Conservation (phyloP, 1,140 invertebrate genomes). For the Micrasema minimum region DNA sequence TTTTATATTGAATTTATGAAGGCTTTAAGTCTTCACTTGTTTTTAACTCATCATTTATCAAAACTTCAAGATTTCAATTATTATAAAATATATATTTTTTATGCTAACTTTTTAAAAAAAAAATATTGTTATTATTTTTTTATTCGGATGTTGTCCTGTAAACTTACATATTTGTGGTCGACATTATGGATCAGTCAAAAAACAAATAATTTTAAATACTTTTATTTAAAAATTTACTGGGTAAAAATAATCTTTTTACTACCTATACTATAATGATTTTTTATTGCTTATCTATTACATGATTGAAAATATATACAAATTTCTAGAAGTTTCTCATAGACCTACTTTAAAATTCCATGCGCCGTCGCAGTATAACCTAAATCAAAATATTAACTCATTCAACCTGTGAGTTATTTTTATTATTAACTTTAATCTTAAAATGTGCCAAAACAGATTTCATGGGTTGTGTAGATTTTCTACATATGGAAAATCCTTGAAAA, state of each 20-base stretch:
- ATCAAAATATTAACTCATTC: constrained; percentile 19
- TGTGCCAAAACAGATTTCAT: constrained; percentile 4
- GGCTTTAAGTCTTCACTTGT: no score
- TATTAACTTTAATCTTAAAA: background rate
- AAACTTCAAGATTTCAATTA: no score
- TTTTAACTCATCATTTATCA: no score
- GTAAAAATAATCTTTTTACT: constrained; percentile 35
- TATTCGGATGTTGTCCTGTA: no score
- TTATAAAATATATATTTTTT: no score
- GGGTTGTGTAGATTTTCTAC: constrained; percentile 16
- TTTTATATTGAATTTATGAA: no score
- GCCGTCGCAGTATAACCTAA: constrained; percentile 51
- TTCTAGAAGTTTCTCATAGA: constrained; percentile 18
- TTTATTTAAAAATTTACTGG: constrained; percentile 9
- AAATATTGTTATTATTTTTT: no score
- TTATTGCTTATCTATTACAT: constrained; percentile 21
- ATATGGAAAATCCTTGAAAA: background rate
- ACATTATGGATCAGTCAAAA: no score
- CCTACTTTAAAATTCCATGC: constrained; percentile 52
- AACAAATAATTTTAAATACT: background rate
- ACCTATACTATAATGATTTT: constrained; percentile 15
- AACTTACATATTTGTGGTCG: no score
- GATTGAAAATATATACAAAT: constrained; percentile 31
- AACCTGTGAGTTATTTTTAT: constrained; percentile 6
- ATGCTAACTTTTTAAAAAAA: no score